A percentile compares a stretch with the other conserved stretches of the same genome.
phyloP scores from a whole-genome alignment of 2,113 vertebrate genomes.

The human (Homo sapiens) region GRCh38 chr7:118428501-118429000 shows the following conservation, averaged over 20 bases:
- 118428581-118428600: conserved; percentile 78
- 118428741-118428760: conserved; percentile 83
- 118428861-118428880: conserved; percentile 63
- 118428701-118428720: conserved; percentile 81
- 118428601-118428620: conserved; percentile 80
- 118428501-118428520: neutral
- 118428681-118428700: conserved; percentile 86
- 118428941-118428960: conserved; percentile 11
- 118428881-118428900: neutral
- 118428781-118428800: conserved; percentile 76
- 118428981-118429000: conserved; percentile 21
- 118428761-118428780: conserved; percentile 79
- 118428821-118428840: conserved; percentile 69
- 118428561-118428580: conserved; percentile 79
- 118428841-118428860: conserved; percentile 69
- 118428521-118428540: conserved; percentile 68
- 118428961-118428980: conserved; percentile 21
- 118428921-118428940: conserved; percentile 45
- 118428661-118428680: conserved; percentile 84
- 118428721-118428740: conserved; percentile 76
- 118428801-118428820: conserved; percentile 55
- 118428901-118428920: conserved; percentile 51
- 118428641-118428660: conserved; percentile 82
- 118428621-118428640: conserved; percentile 78
- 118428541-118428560: conserved; percentile 55